A percentile compares a stretch with the other conserved stretches of the same genome.
phyloP scores from a whole-genome alignment of 2,797 vertebrate genomes.

The Pterois miles region DNA sequence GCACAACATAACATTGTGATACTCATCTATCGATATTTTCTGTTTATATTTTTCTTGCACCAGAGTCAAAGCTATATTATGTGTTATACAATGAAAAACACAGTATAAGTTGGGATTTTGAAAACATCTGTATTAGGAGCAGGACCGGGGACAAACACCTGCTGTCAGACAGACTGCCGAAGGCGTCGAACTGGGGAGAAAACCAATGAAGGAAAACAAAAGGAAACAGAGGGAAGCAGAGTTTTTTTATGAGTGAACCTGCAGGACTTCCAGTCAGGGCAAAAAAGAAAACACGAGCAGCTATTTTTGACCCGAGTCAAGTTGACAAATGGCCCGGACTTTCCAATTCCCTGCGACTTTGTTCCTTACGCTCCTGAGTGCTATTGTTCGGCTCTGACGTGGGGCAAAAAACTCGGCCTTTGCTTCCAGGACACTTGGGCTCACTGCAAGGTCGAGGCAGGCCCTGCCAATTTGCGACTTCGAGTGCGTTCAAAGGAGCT shows the following conservation, averaged over 20 bases:
- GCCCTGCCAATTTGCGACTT: constrained; percentile 44
- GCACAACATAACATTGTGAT: too few species aligned
- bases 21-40: too few species aligned
- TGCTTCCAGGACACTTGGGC: constrained; percentile 35
- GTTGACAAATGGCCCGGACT: constrained; percentile 54
- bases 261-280: constrained; percentile 39
- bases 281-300: constrained; percentile 43
- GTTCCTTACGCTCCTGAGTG: constrained; percentile 30
- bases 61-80: background rate
- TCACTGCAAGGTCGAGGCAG: constrained; percentile 4
- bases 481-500: constrained; percentile 40
- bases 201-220: constrained; percentile 39
- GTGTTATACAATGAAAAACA: background rate
- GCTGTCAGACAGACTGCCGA: constrained; percentile 9
- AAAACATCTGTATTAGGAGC: constrained; percentile 7
- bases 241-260: constrained; percentile 35
- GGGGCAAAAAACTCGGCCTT: constrained; percentile 5
- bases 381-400: constrained; percentile 51
- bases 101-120: background rate
- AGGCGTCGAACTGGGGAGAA: background rate
- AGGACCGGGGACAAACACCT: constrained; percentile 43
- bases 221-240: background rate
- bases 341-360: constrained; percentile 50
- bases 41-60: too few species aligned
- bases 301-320: constrained; percentile 51